Evolutionary conservation across 2,113 vertebrate genomes (phyloP).

Genomic region (Rhynchomys soricoides): DNA sequence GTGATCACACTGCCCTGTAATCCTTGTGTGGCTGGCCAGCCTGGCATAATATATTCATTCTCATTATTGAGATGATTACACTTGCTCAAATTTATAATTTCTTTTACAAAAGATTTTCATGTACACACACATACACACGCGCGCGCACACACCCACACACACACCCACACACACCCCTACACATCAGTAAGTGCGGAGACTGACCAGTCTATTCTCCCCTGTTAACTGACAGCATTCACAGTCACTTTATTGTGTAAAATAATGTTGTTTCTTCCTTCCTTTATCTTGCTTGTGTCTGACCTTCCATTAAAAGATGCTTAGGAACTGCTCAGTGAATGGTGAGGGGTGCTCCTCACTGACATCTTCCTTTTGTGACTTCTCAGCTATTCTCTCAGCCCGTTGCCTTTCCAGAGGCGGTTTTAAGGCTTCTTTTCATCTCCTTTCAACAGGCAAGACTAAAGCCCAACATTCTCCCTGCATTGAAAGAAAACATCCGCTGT

Average conservation of each 20-base stretch:
- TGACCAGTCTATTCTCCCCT: constrained; percentile 81
- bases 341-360: constrained; percentile 84
- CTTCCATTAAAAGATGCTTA: constrained; percentile 99
- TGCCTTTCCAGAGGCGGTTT: constrained; percentile 80
- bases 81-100: constrained; percentile 82
- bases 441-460: constrained; percentile 87
- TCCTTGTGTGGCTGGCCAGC: too few relatives aligned
- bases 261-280: constrained; percentile 87
- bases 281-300: constrained; percentile 91
- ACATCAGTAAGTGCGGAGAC: constrained; percentile 81
- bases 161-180: background rate
- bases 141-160: constrained; percentile 65
- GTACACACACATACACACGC: constrained; percentile 64
- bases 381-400: constrained; percentile 80
- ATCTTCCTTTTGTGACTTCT: constrained; percentile 90
- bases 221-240: constrained; percentile 85
- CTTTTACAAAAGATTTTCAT: constrained; percentile 82
- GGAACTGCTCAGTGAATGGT: constrained; percentile 93
- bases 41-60: constrained; percentile 62
- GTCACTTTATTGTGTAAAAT: constrained; percentile 88
- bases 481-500: constrained; percentile 76
- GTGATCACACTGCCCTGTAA: background rate
- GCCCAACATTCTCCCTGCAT: constrained; percentile 79
- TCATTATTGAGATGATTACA: constrained; percentile 79
- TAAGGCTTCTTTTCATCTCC: constrained; percentile 85